Base-by-base conservation (phyloP, 2,888 invertebrate species). In the Epicampocera succincta region DNA sequence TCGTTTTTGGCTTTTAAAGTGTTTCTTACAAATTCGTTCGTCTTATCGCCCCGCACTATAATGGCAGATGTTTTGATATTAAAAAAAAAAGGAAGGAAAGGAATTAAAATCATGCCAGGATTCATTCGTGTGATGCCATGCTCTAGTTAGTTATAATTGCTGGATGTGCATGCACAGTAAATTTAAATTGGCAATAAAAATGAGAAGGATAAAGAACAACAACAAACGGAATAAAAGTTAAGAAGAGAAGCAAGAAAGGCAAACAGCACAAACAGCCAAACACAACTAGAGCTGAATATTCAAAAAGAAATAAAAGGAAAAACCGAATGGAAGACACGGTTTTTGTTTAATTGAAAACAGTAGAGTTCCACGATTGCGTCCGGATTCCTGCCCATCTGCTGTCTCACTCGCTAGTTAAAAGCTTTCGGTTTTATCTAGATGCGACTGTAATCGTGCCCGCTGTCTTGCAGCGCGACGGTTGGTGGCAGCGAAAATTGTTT, bases 131-230 rank as follows among this genome's bases (percentile, higher is more conserved):
- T 40, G 40, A 66, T 65, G 65, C 29, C 77, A 72, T 60, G 72
- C 65, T 58, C 78, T 38, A 74, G 56, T 74, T 48, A 17, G 58
- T 78, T 72, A 72, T 78, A 72, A 78, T 72, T 69, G 63, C 61
- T 72, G 60, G 65, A 78, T 72, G 38, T 78, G 78, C 72, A 78
- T 19, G 58, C 44, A 60, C 29, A 75, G 60, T 61, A 68, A 69
- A 81, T 77, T 73, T 69, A 76, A 81, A 81, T 73, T 77, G 81
- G 77, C 33, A 69, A 81, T 77, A 74, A 81, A 81, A 65, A 48
- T 69, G 76, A 46, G 63, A 74, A 33, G 52, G 61, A 38, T 11
- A 58, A 61, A 48, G 50, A 11, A 25, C 5, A 63, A 29, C 12
- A 3, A 17, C 17, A 19, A 48, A 15, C 4, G 17, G 8, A 54